These are phyloP conservation scores for Xerus rutilus DNA, from an alignment of 2,797 vertebrate species.

Conservation along the genomic window DNA sequence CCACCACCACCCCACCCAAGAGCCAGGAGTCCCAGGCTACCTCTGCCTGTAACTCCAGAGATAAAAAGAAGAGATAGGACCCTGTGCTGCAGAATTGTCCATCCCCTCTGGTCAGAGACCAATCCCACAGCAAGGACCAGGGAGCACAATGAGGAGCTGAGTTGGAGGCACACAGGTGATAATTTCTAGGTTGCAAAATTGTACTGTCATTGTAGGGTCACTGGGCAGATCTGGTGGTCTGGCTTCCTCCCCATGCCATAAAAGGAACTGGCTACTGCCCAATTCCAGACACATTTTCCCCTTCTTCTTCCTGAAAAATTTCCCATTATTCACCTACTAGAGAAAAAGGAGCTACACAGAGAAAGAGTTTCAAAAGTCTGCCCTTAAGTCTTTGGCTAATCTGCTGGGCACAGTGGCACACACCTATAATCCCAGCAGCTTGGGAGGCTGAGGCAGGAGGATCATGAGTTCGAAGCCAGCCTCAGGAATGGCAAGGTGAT, in stretches of 20 bases:
- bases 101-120: slow-evolving; percentile 87
- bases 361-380: neutral
- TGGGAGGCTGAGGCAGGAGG: too few species aligned
- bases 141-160: slow-evolving; percentile 92
- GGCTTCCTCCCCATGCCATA: neutral
- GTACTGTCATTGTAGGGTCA: slow-evolving; percentile 47
- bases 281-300: neutral
- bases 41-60: slow-evolving; percentile 84
- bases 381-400: neutral
- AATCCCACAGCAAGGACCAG: slow-evolving; percentile 88
- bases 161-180: slow-evolving; percentile 58
- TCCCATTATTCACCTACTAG: slow-evolving; percentile 38
- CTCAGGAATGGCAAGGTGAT: too few species aligned
- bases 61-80: slow-evolving; percentile 82
- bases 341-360: neutral
- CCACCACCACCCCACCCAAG: neutral
- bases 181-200: slow-evolving; percentile 31
- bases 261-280: slow-evolving; percentile 40
- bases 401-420: too few species aligned
- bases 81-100: slow-evolving; percentile 87
- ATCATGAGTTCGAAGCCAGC: too few species aligned
- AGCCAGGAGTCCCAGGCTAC: slow-evolving; percentile 78
- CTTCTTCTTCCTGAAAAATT: neutral
- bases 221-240: slow-evolving; percentile 66
- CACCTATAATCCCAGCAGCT: too few species aligned